phyloP scores from a whole-genome alignment of 2,113 vertebrate species.

The Passer montanus region DNA sequence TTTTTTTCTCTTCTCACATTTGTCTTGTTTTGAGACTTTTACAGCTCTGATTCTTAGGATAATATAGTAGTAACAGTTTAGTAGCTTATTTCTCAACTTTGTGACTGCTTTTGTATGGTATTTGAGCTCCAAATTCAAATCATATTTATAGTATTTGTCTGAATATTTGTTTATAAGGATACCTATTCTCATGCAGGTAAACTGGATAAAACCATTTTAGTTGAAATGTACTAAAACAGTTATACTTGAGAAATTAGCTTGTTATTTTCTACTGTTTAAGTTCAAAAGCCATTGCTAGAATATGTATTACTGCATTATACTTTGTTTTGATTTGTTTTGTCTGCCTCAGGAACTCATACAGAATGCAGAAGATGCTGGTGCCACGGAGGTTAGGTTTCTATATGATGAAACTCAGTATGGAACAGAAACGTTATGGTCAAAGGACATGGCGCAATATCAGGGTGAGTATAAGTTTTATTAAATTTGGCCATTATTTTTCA shows the following conservation, averaged over 20 bases:
- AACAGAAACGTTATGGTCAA: conserved; percentile 92
- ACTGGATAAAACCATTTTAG: background rate
- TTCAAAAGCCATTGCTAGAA: background rate
- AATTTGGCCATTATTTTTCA: background rate
- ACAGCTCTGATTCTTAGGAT: background rate
- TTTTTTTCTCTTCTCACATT: background rate
- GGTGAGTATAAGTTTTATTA: conserved; percentile 73
- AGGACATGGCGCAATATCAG: conserved; percentile 93
- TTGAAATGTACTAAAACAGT: background rate
- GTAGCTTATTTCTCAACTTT: background rate
- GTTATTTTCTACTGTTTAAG: background rate
- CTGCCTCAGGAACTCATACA: conserved; percentile 91
- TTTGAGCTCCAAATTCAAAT: background rate
- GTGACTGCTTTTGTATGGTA: background rate
- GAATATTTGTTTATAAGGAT: background rate
- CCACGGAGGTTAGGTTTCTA: conserved; percentile 93
- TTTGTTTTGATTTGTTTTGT: background rate
- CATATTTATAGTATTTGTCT: background rate
- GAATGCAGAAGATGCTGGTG: conserved; percentile 98
- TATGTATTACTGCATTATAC: background rate
- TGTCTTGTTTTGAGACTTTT: background rate
- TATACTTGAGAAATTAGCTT: background rate
- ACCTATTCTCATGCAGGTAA: background rate
- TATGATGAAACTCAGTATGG: conserved; percentile 95
- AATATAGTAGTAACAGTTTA: background rate